Evolutionary conservation across 2,797 vertebrate genomes (phyloP).

Genomic region (Antennarius maculatus): DNA sequence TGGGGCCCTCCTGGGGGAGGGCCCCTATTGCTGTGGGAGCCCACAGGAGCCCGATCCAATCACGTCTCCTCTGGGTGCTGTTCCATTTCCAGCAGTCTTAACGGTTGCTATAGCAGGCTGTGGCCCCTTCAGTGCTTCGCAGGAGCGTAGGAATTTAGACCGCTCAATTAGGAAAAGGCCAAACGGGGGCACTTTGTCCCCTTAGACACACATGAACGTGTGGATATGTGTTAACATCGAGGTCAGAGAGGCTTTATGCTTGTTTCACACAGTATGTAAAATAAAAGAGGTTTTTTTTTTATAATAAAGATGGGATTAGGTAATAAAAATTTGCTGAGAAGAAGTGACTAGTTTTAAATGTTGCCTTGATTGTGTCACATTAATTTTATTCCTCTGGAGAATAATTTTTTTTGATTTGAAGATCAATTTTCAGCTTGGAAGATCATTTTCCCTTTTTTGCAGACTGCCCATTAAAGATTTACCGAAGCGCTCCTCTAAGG

Average conservation of each 20-base stretch:
- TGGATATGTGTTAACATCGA: neutral
- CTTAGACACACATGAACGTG: constrained; percentile 41
- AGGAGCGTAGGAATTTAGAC: constrained; percentile 55
- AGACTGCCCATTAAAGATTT: constrained; percentile 2
- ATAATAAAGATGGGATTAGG: too few relatives aligned
- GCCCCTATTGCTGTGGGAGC: constrained; percentile 17
- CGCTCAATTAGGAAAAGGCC: constrained; percentile 51
- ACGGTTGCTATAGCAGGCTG: constrained; percentile 18
- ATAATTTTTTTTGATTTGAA: neutral
- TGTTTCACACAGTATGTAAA: too few relatives aligned
- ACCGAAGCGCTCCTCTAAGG: neutral
- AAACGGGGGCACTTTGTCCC: constrained; percentile 56
- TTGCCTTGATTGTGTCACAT: too few relatives aligned
- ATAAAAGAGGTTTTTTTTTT: too few relatives aligned
- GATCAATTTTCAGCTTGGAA: constrained; percentile 1
- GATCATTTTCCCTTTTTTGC: constrained; percentile 8
- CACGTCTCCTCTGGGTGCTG: constrained; percentile 65
- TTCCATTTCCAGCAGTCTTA: constrained; percentile 61
- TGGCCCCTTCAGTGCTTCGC: constrained; percentile 23
- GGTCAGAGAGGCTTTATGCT: neutral
- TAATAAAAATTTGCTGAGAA: too few relatives aligned
- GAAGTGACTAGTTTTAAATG: too few relatives aligned
- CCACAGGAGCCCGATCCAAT: constrained; percentile 61
- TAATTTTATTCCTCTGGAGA: neutral
- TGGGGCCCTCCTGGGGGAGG: too few relatives aligned